A percentile compares a stretch with the other conserved stretches of the same genome.
phyloP scores from a whole-genome alignment of 2,113 vertebrate species.

The Pomatostomus ruficeps region DNA sequence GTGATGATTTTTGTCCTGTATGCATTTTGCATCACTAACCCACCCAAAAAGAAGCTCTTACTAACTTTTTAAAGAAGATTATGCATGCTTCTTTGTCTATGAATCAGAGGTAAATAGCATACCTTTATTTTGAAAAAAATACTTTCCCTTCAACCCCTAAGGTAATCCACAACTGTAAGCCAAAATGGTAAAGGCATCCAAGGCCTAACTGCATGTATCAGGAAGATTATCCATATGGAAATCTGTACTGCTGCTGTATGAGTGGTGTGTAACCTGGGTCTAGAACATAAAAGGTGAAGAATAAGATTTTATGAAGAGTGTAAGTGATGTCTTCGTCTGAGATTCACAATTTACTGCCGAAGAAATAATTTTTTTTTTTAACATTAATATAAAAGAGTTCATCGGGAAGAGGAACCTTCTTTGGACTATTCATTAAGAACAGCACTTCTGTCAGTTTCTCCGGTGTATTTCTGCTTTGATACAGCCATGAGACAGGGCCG shows the following conservation, averaged over 20 bases:
- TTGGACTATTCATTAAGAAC: background rate
- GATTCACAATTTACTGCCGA: background rate
- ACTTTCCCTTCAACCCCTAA: background rate
- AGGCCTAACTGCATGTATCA: fast-evolving
- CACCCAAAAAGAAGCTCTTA: too few species aligned
- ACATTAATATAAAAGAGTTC: background rate
- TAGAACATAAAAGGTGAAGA: background rate
- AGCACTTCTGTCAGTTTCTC: background rate
- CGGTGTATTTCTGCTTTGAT: background rate
- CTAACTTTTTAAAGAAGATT: background rate
- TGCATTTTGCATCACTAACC: background rate
- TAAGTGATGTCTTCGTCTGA: background rate
- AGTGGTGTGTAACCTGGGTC: fast-evolving
- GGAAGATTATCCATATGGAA: background rate
- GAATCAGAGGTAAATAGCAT: background rate
- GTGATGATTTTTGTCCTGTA: background rate
- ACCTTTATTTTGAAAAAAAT: background rate
- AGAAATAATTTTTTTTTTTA: fast-evolving
- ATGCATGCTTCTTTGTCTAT: background rate
- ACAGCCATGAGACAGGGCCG: too few species aligned
- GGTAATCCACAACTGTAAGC: background rate
- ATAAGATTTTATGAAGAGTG: background rate
- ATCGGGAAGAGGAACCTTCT: background rate
- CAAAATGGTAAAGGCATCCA: background rate
- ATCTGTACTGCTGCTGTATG: background rate